A percentile compares a stretch with the other conserved stretches of the same genome.
phyloP scores from a whole-genome alignment of 2,113 vertebrate genomes.

The Brachypodius melanocephalos region DNA sequence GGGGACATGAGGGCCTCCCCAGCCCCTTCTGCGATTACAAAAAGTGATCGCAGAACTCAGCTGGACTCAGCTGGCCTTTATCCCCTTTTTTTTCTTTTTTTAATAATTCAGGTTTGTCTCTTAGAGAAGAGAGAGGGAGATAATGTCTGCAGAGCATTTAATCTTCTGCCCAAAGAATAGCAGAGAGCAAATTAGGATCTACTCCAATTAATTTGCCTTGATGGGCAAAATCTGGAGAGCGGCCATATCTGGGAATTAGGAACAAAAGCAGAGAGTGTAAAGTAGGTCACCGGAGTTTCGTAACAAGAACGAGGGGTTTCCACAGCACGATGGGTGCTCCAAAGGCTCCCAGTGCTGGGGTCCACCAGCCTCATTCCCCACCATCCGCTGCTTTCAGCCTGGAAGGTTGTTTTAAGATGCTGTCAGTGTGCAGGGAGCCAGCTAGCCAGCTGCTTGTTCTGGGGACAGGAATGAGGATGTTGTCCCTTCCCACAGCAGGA shows the following conservation, averaged over 20 bases:
- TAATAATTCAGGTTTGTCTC: slow-evolving; percentile 33
- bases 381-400: rapidly evolving
- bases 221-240: slow-evolving; percentile 69
- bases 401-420: not conserved
- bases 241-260: slow-evolving; percentile 73
- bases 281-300: slow-evolving; percentile 71
- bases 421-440: rapidly evolving
- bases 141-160: slow-evolving; percentile 76
- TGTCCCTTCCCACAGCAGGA: not conserved
- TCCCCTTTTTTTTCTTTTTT: not conserved
- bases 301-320: slow-evolving; percentile 21
- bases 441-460: not conserved
- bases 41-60: not conserved
- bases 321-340: not conserved
- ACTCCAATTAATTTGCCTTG: slow-evolving; percentile 65
- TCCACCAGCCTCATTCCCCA: rapidly evolving
- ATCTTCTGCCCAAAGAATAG: slow-evolving; percentile 72
- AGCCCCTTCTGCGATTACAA: not conserved
- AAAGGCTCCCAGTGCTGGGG: rapidly evolving
- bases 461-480: rapidly evolving
- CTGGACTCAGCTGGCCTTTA: slow-evolving; percentile 1
- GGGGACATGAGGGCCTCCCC: rapidly evolving
- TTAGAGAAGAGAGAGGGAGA: slow-evolving; percentile 21
- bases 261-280: slow-evolving; percentile 67
- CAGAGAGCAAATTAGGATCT: slow-evolving; percentile 76